These are phyloP conservation scores for Xerus rutilus DNA, from an alignment of 2,797 vertebrate species.

Conservation along the genomic window DNA sequence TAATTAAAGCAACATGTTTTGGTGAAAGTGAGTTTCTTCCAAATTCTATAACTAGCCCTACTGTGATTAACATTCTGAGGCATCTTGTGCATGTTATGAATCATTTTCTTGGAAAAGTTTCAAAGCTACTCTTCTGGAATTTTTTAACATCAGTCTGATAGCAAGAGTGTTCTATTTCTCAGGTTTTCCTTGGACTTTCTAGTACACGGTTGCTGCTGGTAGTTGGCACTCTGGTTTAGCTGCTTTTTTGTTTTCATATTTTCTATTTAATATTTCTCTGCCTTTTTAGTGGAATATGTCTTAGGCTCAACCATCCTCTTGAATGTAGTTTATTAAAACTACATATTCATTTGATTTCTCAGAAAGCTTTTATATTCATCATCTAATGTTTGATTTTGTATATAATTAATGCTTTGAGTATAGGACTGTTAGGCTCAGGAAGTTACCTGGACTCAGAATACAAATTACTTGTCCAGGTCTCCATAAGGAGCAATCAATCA, in stretches of 20 bases:
- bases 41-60: neutral
- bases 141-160: neutral
- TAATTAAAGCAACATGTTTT: neutral
- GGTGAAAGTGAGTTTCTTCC: neutral
- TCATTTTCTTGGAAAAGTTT: neutral
- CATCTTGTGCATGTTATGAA: neutral
- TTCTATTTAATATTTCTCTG: neutral
- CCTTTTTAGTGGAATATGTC: neutral
- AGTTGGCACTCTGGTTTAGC: neutral
- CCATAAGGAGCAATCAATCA: neutral
- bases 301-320: neutral
- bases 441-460: neutral
- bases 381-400: neutral
- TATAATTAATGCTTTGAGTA: neutral
- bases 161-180: neutral
- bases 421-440: neutral
- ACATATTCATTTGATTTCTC: neutral
- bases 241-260: neutral
- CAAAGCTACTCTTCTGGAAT: neutral
- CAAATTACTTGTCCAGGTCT: neutral
- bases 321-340: neutral
- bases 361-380: neutral
- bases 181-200: neutral
- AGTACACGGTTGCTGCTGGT: neutral
- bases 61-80: neutral